phyloP scores from a whole-genome alignment of 2,888 invertebrate species.

The Camptogramma bilineatum region DNA sequence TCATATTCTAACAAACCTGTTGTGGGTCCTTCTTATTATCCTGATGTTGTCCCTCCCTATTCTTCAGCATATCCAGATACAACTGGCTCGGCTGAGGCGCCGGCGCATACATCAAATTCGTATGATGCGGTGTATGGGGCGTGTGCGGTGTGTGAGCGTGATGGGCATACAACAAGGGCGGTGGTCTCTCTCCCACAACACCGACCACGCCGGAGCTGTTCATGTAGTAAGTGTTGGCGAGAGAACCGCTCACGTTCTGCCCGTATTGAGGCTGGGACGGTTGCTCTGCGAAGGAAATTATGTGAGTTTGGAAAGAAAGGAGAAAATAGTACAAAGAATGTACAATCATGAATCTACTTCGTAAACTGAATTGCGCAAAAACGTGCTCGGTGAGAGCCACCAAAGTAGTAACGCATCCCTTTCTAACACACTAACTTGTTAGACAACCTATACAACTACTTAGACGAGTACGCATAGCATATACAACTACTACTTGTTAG shows the following conservation, averaged over 20 bases:
- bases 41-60: slow-evolving; percentile 72
- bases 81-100: slow-evolving; percentile 69
- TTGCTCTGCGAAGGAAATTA: slow-evolving; percentile 31
- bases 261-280: slow-evolving; percentile 69
- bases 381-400: too few species aligned
- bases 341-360: too few species aligned
- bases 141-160: slow-evolving; percentile 75
- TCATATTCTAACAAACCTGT: slow-evolving; percentile 59
- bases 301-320: not conserved
- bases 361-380: too few species aligned
- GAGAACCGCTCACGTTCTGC: slow-evolving; percentile 65
- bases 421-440: too few species aligned
- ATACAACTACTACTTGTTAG: too few species aligned
- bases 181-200: slow-evolving; percentile 71
- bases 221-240: slow-evolving; percentile 71
- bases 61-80: slow-evolving; percentile 77
- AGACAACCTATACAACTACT: too few species aligned
- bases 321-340: too few species aligned
- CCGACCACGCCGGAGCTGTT: slow-evolving; percentile 74
- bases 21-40: slow-evolving; percentile 72
- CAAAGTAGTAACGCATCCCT: too few species aligned
- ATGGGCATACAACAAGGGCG: slow-evolving; percentile 75
- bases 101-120: slow-evolving; percentile 71
- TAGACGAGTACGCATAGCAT: too few species aligned
- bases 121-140: slow-evolving; percentile 70